Evolutionary conservation across 2,888 invertebrate genomes (phyloP).

Genomic region (Arge pagana): DNA sequence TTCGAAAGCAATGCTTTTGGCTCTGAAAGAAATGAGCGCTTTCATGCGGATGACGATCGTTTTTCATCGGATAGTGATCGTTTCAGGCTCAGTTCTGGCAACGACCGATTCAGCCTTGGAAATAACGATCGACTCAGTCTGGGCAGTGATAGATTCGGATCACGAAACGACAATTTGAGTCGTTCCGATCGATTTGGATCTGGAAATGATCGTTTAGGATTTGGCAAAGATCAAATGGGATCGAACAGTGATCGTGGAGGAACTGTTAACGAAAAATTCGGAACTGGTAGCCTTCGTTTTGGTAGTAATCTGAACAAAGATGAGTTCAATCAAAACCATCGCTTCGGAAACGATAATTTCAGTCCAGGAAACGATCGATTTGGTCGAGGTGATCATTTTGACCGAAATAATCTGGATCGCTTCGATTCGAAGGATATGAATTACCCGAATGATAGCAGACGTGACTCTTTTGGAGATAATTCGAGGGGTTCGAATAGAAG

Average conservation of each 20-base stretch:
- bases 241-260: conserved; percentile 29
- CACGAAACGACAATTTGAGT: conserved; percentile 29
- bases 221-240: conserved; percentile 33
- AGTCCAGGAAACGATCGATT: conserved; percentile 26
- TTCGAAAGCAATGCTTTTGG: conserved; percentile 21
- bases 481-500: conserved; percentile 34
- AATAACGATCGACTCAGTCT: too few relatives aligned
- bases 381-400: conserved; percentile 29
- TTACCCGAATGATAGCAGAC: conserved; percentile 33
- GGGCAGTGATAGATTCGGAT: conserved; percentile 24
- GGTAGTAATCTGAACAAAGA: conserved; percentile 5
- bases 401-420: conserved; percentile 28
- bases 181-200: conserved; percentile 23
- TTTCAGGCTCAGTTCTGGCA: conserved; percentile 21
- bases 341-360: conserved; percentile 30
- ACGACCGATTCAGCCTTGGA: conserved; percentile 26
- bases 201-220: conserved; percentile 24
- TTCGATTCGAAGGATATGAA: conserved; percentile 33
- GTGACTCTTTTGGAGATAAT: conserved; percentile 34
- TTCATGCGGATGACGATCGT: conserved; percentile 27
- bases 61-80: conserved; percentile 29
- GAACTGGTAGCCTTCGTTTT: conserved; percentile 29
- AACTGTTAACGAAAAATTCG: conserved; percentile 24
- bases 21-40: conserved; percentile 6
- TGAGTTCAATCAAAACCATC: conserved; percentile 15